These are phyloP conservation scores for Galemys pyrenaicus DNA, from an alignment of 2,113 vertebrate species.

Conservation along the genomic window DNA sequence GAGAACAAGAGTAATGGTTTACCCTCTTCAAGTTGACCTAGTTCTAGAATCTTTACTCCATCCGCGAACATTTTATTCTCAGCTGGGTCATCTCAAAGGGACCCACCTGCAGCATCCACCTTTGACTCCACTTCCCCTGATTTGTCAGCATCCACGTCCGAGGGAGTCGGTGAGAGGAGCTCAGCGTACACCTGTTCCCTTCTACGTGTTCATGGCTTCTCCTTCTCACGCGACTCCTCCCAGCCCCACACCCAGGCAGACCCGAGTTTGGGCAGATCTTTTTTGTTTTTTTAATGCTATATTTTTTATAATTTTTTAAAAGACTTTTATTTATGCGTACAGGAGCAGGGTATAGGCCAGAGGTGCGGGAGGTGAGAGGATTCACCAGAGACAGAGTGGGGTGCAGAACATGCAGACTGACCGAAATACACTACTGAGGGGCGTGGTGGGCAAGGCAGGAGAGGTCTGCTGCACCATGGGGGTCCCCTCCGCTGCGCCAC, in stretches of 20 bases:
- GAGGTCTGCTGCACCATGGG: no score
- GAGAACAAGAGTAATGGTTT: constrained; percentile 2
- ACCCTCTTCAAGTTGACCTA: background rate
- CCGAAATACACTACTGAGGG: no score
- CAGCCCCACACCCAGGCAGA: background rate
- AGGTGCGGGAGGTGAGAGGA: no score
- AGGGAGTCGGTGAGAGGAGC: background rate
- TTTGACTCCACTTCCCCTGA: background rate
- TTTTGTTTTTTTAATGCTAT: no score
- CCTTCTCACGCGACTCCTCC: background rate
- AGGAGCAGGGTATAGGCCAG: no score
- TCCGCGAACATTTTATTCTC: background rate
- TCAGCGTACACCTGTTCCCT: background rate
- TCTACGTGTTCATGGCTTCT: background rate
- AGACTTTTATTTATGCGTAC: no score
- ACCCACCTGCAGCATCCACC: background rate
- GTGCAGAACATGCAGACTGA: no score
- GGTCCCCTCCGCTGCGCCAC: no score
- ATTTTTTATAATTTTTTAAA: no score
- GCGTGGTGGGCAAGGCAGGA: no score
- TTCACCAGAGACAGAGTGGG: no score
- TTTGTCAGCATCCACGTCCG: background rate
- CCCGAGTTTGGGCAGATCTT: background rate
- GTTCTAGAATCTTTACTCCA: background rate
- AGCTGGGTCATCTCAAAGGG: background rate